Evolutionary conservation across 2,113 vertebrate genomes (phyloP), one percentile per base, ranked within the genome.

Genomic region (Python bivittatus): DNA sequence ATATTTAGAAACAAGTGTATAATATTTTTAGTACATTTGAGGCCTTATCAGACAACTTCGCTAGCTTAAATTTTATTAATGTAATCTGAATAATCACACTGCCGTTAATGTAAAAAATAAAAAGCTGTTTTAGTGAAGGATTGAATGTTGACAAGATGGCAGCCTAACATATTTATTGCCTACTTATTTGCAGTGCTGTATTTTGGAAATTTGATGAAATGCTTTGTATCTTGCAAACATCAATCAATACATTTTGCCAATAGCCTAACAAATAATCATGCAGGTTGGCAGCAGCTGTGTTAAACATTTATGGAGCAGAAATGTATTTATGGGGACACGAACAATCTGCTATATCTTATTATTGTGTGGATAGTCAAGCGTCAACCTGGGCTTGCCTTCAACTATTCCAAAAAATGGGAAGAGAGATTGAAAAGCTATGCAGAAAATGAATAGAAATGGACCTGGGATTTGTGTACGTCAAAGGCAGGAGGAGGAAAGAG

Each of bases 361-460:
- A 93, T 29, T 87, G 53, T 1, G 20, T 68, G 2, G 57, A 68
- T 93, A 94, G 94, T 88, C 72, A 68, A 92, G 89, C 68, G 42
- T 90, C 85, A 25, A 12, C 54, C n/a, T 86, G 85, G 42, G 83
- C 42, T 83, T 88, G 52, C 83, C 92, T 95, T 48, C 90, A 94
- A 60, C 88, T 52, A 4, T 48, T 48, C 56, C 85, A 93, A 95
- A 58, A 94, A 93, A 95, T 83, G 84, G 94, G 54, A 94, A 61
- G 93, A 94, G 95, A 96, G 93, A 96, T 94, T 68, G 95, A 90
- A 96, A 96, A 97, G 92, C 93, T 92, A 95, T 20, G 95, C 88
- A 95, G 93, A 92, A 95, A 95, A 94, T 96, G 95, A 95, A 96
- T 93, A 87, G 92, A 53, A 93, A 96, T 2, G 79, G 96, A 95